Base-by-base conservation (phyloP, 2,113 vertebrate species). In the Acanthisitta chloris region DNA sequence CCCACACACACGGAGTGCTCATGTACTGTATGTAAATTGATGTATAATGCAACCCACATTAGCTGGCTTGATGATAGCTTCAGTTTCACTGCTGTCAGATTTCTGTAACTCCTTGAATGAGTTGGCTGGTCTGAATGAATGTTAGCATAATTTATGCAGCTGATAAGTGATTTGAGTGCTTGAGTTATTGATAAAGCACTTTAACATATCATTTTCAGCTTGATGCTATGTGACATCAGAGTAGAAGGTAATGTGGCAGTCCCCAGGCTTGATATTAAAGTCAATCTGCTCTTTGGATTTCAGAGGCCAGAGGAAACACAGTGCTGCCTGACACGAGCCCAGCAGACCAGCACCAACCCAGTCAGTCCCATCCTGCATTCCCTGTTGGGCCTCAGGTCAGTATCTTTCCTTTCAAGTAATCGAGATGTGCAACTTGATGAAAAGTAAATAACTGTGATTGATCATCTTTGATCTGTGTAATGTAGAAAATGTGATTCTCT, bases 331-430 rank as follows among this genome's bases (percentile, higher is more conserved):
- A 99, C 72, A 92, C 98, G 17, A 98, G 98, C 96, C 98, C 99
- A 61, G 98, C 98, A 77, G 99, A 99, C 82, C 99, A 98, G 93
- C 98, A 98, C 94, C 98, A 98, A 42, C 96, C 98, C 81, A 97
- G 98, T 88, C 99, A 99, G 97, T 97, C 98, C 57, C 99, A 99
- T 87, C 98, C 98, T 31, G 92, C 98, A 0, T 99, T 99, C 95
- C 97, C 99, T 6, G 98, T 99, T 94, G 99, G 99, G 91, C 99
- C 99, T 94, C 99, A 99, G 99, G 99, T 99, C 81, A 97, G 98
- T 98, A 94, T 87, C 65, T 92, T 87, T 94, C 45, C 36, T 66
- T 96, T 70, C 17, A 14, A 42, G 72, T 74, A 77, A 81, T 58
- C 3, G 4, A 88, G 42, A 36, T 1, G 0, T 92, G 29, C 31